phyloP scores from a whole-genome alignment of 1,140 invertebrate species.

The Bacillus rossius region DNA sequence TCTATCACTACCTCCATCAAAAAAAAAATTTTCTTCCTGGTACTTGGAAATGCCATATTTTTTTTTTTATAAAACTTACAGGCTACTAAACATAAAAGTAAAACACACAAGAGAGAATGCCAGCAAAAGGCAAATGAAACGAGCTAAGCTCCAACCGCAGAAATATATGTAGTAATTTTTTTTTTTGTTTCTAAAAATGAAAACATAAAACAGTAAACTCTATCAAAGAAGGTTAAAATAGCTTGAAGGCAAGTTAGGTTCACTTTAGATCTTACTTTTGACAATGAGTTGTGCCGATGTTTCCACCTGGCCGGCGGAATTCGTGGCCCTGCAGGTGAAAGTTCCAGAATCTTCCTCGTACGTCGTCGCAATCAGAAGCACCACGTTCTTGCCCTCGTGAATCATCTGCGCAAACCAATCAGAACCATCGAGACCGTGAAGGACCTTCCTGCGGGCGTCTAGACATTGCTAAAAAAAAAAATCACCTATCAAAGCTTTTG shows the following conservation, averaged over 20 bases:
- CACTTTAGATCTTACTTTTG: slow-evolving; percentile 91
- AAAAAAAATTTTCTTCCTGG: no score
- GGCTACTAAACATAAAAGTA: no score
- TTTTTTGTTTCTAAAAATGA: not conserved
- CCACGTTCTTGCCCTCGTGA: slow-evolving; percentile 83
- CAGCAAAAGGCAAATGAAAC: not conserved
- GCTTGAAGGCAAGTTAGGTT: not conserved
- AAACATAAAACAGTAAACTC: no score
- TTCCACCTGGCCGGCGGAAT: slow-evolving; percentile 85
- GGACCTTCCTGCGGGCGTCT: no score
- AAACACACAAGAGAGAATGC: no score
- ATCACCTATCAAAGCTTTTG: no score
- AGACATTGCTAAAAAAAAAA: no score
- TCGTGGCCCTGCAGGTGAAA: slow-evolving; percentile 88
- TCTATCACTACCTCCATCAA: no score
- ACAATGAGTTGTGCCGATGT: slow-evolving; percentile 89
- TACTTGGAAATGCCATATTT: no score
- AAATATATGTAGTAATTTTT: not conserved
- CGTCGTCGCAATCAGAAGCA: slow-evolving; percentile 83
- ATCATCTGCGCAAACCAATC: slow-evolving; percentile 64
- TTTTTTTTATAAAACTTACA: no score
- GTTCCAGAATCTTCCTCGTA: slow-evolving; percentile 91
- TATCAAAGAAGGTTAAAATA: no score
- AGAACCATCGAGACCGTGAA: no score
- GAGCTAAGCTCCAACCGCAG: not conserved